Evolutionary conservation across 2,113 vertebrate species (phyloP).

Genomic region (Toxotes chatareus): DNA sequence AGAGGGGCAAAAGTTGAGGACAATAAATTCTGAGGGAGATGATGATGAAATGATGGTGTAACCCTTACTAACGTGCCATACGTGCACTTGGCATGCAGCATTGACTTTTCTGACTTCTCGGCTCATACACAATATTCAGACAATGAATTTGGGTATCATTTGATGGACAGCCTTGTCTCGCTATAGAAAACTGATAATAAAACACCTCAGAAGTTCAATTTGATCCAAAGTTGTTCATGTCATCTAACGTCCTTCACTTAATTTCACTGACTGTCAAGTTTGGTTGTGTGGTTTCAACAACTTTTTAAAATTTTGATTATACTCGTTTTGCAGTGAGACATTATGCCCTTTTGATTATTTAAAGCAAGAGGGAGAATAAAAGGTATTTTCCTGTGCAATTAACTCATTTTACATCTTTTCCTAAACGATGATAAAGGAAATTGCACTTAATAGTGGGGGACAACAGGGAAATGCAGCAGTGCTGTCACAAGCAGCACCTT

Average conservation of each 20-base stretch:
- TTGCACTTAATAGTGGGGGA: slow-evolving; percentile 31
- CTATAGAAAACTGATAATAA: not conserved
- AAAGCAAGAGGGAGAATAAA: not conserved
- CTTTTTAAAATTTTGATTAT: not conserved
- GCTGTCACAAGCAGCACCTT: slow-evolving; percentile 66
- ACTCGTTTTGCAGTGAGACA: slow-evolving; percentile 4
- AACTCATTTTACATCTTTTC: slow-evolving; percentile 13
- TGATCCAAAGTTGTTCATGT: slow-evolving; percentile 10
- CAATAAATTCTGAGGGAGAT: slow-evolving; percentile 85
- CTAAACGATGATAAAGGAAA: slow-evolving; percentile 44
- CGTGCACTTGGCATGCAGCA: slow-evolving; percentile 84
- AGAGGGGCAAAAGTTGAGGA: slow-evolving; percentile 83
- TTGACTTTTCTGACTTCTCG: slow-evolving; percentile 75
- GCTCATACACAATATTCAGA: slow-evolving; percentile 64
- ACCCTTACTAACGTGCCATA: slow-evolving; percentile 85
- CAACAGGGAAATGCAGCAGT: slow-evolving; percentile 42
- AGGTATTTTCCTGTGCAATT: slow-evolving; percentile 13
- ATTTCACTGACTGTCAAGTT: not conserved
- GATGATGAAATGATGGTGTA: slow-evolving; percentile 89
- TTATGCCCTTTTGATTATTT: not conserved
- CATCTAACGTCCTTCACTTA: not conserved
- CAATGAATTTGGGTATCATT: slow-evolving; percentile 43
- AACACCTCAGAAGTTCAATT: slow-evolving; percentile 12
- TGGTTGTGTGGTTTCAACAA: slow-evolving; percentile 10
- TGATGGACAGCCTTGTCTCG: slow-evolving; percentile 17